These are phyloP conservation scores for Crambe crambe DNA, from an alignment of 37 sponge, comb jelly and placozoan genomes.

Conservation along the genomic window DNA sequence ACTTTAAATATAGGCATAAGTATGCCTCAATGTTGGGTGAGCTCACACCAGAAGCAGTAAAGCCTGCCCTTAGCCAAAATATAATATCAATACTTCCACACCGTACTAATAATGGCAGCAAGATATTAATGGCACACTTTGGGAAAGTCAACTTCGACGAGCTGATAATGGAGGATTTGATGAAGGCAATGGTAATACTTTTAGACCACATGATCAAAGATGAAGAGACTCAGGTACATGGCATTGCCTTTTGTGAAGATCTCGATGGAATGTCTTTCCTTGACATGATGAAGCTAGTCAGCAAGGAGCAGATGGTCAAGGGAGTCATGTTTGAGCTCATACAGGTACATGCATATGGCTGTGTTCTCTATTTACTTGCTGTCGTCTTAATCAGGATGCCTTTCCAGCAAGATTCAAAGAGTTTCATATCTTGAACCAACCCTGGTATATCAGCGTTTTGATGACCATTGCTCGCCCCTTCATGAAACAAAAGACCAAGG, in stretches of 20 bases:
- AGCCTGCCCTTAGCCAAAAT: constrained; percentile 12
- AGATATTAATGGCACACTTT: neutral
- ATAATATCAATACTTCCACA: constrained; percentile 20
- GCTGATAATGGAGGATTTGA: neutral
- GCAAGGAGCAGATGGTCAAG: constrained; percentile 13
- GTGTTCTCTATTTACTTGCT: neutral
- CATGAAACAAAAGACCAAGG: constrained; percentile 49
- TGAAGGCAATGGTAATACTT: constrained; percentile 27
- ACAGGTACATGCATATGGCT: constrained; percentile 16
- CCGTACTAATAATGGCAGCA: constrained; percentile 17
- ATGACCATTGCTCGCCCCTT: constrained; percentile 61
- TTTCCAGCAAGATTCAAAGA: constrained; percentile 77
- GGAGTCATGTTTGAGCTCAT: constrained; percentile 44
- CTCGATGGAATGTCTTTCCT: constrained; percentile 33
- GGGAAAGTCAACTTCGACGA: constrained; percentile 3
- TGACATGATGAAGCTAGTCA: constrained; percentile 13
- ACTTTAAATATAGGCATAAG: constrained; percentile 40
- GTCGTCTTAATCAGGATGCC: constrained; percentile 23
- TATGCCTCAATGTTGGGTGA: constrained; percentile 49
- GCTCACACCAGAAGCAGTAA: constrained; percentile 5
- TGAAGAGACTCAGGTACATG: constrained; percentile 78
- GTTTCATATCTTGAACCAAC: constrained; percentile 63
- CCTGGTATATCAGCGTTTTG: constrained; percentile 68
- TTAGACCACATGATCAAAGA: constrained; percentile 66
- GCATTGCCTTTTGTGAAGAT: constrained; percentile 35